Conservation (phyloP, 2,113 vertebrate genomes). For the Otis tarda region DNA sequence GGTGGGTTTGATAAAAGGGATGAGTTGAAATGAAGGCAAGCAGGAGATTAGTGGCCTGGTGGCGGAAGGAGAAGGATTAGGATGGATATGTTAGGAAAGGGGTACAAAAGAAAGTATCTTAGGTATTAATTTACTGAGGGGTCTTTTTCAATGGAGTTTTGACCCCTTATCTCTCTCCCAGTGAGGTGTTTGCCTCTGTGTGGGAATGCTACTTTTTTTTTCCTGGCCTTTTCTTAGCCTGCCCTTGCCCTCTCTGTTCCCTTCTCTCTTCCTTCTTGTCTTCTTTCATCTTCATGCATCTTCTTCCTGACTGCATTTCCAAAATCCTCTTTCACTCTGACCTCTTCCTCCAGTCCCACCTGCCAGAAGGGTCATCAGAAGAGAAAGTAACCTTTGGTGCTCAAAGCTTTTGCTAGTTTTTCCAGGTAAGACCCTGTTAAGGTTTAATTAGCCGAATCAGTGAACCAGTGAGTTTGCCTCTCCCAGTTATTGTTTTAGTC, state of each 20-base stretch:
- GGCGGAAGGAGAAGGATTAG: background rate
- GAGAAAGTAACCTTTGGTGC: background rate
- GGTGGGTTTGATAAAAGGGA: background rate
- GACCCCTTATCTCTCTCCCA: background rate
- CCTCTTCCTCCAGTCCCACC: background rate
- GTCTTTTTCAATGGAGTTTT: background rate
- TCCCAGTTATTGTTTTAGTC: constrained; percentile 24
- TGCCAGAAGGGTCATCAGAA: background rate
- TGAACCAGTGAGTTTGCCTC: background rate
- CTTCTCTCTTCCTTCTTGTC: background rate
- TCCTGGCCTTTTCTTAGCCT: background rate
- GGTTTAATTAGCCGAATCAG: background rate
- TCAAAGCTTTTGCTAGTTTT: background rate
- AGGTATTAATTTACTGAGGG: background rate
- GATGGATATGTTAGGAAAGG: background rate
- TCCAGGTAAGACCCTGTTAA: background rate
- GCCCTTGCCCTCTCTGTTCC: background rate
- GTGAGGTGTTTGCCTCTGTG: background rate
- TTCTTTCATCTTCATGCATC: background rate
- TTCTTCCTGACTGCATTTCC: background rate
- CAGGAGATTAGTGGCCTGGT: background rate
- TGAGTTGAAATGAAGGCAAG: background rate
- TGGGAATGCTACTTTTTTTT: background rate
- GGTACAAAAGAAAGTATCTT: background rate
- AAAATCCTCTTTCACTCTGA: background rate